phyloP scores from a whole-genome alignment of 1,140 invertebrate species.

The Tribolium madens region DNA sequence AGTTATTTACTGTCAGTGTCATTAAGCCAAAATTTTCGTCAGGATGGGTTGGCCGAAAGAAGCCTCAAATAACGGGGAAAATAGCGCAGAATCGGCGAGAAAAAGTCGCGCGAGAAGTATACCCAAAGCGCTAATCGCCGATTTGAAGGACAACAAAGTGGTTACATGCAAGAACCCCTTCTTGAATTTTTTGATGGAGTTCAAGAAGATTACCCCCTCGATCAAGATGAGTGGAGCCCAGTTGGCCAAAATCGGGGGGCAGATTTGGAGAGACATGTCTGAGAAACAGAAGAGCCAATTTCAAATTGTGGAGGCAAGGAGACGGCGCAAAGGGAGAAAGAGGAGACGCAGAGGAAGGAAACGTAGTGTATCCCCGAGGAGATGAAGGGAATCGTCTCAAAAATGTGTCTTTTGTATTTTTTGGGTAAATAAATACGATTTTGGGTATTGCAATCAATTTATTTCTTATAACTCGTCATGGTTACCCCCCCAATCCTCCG shows the following conservation, averaged over 20 bases:
- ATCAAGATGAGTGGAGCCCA: background rate
- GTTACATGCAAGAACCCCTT: background rate
- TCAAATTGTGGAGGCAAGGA: constrained; percentile 6
- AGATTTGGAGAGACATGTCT: constrained; percentile 10
- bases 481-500: constrained; percentile 65
- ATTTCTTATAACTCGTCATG: no score
- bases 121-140: background rate
- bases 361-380: background rate
- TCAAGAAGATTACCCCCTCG: background rate
- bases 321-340: background rate
- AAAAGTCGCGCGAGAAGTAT: background rate
- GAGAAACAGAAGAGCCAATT: constrained; percentile 3
- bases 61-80: background rate
- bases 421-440: no score
- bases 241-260: constrained; percentile 8
- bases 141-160: background rate
- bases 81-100: background rate
- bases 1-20: no score
- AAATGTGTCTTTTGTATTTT: no score
- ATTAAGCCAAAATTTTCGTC: constrained; percentile 14
- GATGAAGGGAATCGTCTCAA: background rate
- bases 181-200: constrained; percentile 9
- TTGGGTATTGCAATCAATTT: no score
- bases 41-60: constrained; percentile 17
- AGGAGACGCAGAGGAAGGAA: background rate